Evolutionary conservation across 2,797 vertebrate genomes (phyloP).

Genomic region (Poliocrania exsul): DNA sequence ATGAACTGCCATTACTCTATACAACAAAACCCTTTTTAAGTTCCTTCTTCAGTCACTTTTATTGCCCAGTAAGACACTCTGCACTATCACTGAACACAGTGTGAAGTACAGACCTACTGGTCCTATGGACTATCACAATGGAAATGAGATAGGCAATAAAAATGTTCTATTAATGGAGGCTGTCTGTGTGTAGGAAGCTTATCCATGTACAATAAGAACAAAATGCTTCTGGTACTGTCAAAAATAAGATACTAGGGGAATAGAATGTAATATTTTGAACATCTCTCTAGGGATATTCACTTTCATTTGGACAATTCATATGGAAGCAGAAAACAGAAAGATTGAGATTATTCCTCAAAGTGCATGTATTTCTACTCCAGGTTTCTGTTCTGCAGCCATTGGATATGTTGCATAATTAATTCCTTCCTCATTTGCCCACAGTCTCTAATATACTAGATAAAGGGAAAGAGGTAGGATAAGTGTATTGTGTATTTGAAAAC

Average conservation of each 20-base stretch:
- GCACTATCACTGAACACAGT: not conserved
- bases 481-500: not conserved
- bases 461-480: not conserved
- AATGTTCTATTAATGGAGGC: not conserved
- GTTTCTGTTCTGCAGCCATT: not conserved
- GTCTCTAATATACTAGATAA: not conserved
- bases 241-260: not conserved
- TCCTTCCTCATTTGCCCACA: not conserved
- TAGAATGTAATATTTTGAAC: not conserved
- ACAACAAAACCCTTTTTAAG: not conserved
- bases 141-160: not conserved
- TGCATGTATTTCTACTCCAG: not conserved
- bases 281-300: not conserved
- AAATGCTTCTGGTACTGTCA: not conserved
- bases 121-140: not conserved
- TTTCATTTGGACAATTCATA: not conserved
- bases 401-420: not conserved
- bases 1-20: not conserved
- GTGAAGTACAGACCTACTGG: not conserved
- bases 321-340: not conserved
- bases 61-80: not conserved
- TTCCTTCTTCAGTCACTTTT: not conserved
- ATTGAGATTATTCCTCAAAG: not conserved
- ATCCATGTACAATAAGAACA: not conserved
- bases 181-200: not conserved